A percentile compares a stretch with the other conserved stretches of the same genome.
Conservation (phyloP, 2,113 vertebrate genomes). For the Urocitellus parryii region DNA sequence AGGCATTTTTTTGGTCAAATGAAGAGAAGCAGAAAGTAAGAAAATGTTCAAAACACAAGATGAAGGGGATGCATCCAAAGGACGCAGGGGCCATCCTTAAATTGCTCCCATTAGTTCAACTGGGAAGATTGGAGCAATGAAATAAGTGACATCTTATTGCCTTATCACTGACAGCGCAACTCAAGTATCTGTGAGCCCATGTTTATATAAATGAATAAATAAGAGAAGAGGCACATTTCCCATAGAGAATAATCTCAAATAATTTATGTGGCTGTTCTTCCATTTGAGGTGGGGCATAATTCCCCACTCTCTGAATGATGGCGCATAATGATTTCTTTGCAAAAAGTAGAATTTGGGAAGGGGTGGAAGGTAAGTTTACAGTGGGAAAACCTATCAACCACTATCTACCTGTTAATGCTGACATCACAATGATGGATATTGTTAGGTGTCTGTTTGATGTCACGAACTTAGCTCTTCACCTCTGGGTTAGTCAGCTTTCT, state of each 20-base stretch:
- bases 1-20: neutral
- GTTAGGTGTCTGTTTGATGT: neutral
- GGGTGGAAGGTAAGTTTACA: neutral
- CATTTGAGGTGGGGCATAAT: no score
- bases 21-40: neutral
- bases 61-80: neutral
- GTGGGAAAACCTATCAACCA: neutral
- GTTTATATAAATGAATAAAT: neutral
- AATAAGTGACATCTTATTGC: neutral
- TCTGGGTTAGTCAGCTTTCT: neutral
- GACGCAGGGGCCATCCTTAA: neutral
- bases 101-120: neutral
- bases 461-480: no score
- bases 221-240: neutral
- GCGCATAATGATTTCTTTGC: neutral
- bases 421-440: neutral
- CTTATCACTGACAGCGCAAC: neutral
- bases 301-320: neutral
- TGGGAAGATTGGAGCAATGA: neutral
- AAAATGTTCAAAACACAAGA: neutral
- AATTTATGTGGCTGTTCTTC: neutral
- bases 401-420: neutral
- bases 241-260: neutral
- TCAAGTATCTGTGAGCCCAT: rapidly evolving
- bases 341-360: neutral